phyloP scores from a whole-genome alignment of 2,888 invertebrate species.

The Xylophagus ater region DNA sequence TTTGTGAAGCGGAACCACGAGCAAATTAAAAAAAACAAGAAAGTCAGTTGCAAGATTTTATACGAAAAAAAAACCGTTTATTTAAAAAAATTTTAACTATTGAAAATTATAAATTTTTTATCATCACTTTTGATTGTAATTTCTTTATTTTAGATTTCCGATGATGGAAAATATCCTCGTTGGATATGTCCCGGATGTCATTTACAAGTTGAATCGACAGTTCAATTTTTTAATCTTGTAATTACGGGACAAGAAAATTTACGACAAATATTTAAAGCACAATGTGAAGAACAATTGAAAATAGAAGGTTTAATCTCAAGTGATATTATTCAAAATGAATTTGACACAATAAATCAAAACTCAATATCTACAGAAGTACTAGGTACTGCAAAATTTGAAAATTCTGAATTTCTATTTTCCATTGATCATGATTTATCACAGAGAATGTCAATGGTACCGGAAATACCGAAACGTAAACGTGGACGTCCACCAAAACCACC shows the following conservation, averaged over 20 bases:
- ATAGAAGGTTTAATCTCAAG: slow-evolving; percentile 25
- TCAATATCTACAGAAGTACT: background rate
- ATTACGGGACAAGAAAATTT: slow-evolving; percentile 50
- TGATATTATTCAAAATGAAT: too few species aligned
- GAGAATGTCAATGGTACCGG: slow-evolving; percentile 20
- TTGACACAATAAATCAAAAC: background rate
- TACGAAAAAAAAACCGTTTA: background rate
- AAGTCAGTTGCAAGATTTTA: too few species aligned
- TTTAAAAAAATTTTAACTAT: background rate
- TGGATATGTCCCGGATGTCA: slow-evolving; percentile 68
- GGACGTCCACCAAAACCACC: slow-evolving; percentile 54
- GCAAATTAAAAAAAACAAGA: too few species aligned
- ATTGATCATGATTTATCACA: slow-evolving; percentile 49
- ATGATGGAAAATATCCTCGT: slow-evolving; percentile 58
- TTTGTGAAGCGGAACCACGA: background rate
- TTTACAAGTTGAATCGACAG: slow-evolving; percentile 61
- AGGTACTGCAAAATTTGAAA: background rate
- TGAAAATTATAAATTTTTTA: background rate
- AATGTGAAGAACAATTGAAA: slow-evolving; percentile 25
- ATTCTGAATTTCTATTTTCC: slow-evolving; percentile 25
- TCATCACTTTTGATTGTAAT: slow-evolving; percentile 23
- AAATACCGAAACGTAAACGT: slow-evolving; percentile 54
- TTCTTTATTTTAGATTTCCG: slow-evolving; percentile 44
- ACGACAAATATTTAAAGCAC: slow-evolving; percentile 32
- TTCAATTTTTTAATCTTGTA: slow-evolving; percentile 61